Evolutionary conservation across 1,140 invertebrate genomes (phyloP).

Genomic region (Diabrotica undecimpunctata): DNA sequence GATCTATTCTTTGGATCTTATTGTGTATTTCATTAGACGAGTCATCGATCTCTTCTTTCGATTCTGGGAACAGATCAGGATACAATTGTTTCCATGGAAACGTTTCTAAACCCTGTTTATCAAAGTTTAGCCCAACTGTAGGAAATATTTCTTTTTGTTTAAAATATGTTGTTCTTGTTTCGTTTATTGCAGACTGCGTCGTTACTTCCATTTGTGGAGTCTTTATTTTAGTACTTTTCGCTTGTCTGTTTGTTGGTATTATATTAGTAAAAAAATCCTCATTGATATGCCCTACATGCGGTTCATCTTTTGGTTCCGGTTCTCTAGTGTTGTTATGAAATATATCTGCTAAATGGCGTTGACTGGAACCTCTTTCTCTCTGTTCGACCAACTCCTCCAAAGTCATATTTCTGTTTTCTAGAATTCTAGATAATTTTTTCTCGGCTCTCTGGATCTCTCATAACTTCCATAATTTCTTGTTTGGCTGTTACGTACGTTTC

Average conservation of each 20-base stretch:
- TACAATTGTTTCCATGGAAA: conserved; percentile 28
- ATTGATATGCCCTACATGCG: conserved; percentile 26
- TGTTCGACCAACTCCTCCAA: conserved; percentile 69
- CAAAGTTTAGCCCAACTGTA: too few species aligned
- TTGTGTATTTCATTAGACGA: conserved; percentile 1
- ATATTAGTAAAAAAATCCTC: conserved; percentile 22
- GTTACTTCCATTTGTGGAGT: neutral
- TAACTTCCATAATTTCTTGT: conserved; percentile 59
- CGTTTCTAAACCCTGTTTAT: neutral
- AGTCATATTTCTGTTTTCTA: conserved; percentile 75
- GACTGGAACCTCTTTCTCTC: conserved; percentile 74
- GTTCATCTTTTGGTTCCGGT: conserved; percentile 50
- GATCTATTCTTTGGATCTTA: neutral
- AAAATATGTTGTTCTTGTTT: too few species aligned
- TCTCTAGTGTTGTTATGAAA: conserved; percentile 60
- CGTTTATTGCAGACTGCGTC: too few species aligned
- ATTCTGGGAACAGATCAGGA: conserved; percentile 23
- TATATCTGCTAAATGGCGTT: conserved; percentile 69
- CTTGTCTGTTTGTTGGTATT: conserved; percentile 20
- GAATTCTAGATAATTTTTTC: conserved; percentile 57
- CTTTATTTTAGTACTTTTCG: conserved; percentile 16
- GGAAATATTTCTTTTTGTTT: too few species aligned
- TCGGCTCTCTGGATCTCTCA: conserved; percentile 50
- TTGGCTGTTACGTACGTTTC: conserved; percentile 47
- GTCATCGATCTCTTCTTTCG: neutral